Conservation (phyloP, 1,140 invertebrate genomes). For the Penaeus chinensis region DNA sequence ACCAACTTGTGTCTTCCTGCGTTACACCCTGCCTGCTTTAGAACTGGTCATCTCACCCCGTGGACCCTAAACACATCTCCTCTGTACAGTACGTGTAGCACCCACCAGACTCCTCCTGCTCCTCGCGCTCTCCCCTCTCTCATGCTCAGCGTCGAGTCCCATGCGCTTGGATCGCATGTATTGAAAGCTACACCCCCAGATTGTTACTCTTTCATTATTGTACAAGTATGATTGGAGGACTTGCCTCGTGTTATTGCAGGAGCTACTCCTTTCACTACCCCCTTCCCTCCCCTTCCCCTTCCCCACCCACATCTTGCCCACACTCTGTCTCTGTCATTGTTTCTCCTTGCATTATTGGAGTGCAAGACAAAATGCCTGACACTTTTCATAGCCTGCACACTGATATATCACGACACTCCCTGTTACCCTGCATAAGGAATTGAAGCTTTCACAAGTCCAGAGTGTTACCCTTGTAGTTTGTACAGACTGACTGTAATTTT, state of each 20-base stretch:
- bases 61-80: constrained; percentile 57
- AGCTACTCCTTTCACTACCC: background rate
- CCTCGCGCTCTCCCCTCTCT: background rate
- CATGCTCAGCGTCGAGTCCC: constrained; percentile 45
- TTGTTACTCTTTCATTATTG: constrained; percentile 32
- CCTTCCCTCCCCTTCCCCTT: too few species aligned
- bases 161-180: constrained; percentile 55
- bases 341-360: constrained; percentile 49
- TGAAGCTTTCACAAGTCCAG: constrained; percentile 16
- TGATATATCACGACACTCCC: constrained; percentile 50
- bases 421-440: constrained; percentile 45
- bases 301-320: constrained; percentile 36
- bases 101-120: constrained; percentile 52
- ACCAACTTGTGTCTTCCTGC: constrained; percentile 57
- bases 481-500: constrained; percentile 45
- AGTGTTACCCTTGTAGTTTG: constrained; percentile 27
- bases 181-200: constrained; percentile 37
- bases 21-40: constrained; percentile 59
- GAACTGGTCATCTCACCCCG: constrained; percentile 57
- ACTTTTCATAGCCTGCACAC: constrained; percentile 51
- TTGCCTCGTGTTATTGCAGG: constrained; percentile 49
- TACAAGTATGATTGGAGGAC: constrained; percentile 49
- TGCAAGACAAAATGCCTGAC: constrained; percentile 48
- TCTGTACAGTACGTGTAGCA: constrained; percentile 58
- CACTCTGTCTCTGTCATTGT: background rate